These are phyloP conservation scores for Neodiprion fabricii DNA, from an alignment of 1,140 invertebrate species.

Conservation along the genomic window DNA sequence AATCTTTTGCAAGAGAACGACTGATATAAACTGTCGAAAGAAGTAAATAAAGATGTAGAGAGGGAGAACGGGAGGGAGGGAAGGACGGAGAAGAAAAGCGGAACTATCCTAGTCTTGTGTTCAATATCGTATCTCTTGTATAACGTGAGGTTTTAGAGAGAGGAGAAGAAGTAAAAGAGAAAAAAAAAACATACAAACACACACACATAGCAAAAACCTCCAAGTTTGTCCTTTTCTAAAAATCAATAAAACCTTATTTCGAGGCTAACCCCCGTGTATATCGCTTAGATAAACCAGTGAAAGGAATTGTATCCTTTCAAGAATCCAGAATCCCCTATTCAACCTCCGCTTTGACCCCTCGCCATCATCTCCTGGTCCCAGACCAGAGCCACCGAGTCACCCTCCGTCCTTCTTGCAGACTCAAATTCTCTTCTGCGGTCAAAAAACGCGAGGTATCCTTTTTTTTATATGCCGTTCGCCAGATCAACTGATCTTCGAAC, in stretches of 20 bases:
- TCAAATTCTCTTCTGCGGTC: conserved; percentile 5
- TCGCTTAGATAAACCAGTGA: conserved; percentile 18
- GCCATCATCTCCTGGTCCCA: not conserved
- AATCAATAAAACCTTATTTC: conserved; percentile 17
- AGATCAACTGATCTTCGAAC: not conserved
- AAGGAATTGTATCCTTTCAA: conserved; percentile 14
- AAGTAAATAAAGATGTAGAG: not conserved
- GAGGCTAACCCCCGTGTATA: conserved; percentile 14
- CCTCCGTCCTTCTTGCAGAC: not conserved
- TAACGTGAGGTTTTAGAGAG: not conserved
- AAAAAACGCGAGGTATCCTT: conserved; percentile 10
- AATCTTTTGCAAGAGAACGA: not conserved
- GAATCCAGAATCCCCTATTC: conserved; percentile 12
- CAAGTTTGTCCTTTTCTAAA: not conserved
- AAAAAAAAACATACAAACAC: not conserved
- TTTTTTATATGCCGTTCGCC: not conserved
- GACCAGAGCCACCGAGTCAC: not conserved
- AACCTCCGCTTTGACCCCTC: conserved; percentile 5
- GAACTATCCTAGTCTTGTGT: not conserved
- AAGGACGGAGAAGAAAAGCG: not conserved
- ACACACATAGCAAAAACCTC: not conserved
- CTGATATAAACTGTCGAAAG: no score
- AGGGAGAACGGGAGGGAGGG: not conserved
- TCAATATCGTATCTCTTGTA: not conserved
- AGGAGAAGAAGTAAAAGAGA: not conserved